These are phyloP conservation scores for Phenganax marumi DNA, from an alignment of 92 coral and sea anemone species.

Conservation along the genomic window DNA sequence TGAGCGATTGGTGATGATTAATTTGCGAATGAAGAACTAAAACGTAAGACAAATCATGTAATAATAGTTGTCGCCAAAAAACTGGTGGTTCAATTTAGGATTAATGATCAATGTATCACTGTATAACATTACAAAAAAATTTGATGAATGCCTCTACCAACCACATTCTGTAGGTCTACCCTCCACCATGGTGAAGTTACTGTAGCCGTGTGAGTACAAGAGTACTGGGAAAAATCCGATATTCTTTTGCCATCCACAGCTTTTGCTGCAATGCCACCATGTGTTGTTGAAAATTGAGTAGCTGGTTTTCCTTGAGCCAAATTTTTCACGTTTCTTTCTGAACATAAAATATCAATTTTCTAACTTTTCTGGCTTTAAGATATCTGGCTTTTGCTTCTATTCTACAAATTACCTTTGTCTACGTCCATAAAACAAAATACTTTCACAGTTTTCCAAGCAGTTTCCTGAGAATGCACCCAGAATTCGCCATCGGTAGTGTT, in stretches of 20 bases:
- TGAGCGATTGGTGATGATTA: slow-evolving; percentile 35
- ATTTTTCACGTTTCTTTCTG: background rate
- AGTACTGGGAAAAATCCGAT: background rate
- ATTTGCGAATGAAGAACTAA: slow-evolving; percentile 17
- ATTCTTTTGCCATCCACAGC: background rate
- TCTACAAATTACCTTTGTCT: background rate
- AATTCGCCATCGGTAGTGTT: slow-evolving; percentile 1
- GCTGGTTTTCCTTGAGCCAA: background rate
- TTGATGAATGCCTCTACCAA: background rate
- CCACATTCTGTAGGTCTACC: slow-evolving; percentile 5
- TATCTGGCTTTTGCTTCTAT: background rate
- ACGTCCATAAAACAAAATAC: background rate
- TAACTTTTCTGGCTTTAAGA: background rate
- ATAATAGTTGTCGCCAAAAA: background rate
- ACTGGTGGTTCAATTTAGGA: background rate
- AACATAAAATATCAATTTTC: background rate
- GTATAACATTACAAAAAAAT: background rate
- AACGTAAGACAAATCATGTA: background rate
- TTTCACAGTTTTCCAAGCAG: background rate
- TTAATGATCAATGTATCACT: background rate
- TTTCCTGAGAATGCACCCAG: background rate
- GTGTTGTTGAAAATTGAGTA: background rate
- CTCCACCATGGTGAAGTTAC: slow-evolving; percentile 3
- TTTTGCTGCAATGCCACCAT: background rate
- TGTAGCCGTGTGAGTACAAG: background rate